phyloP scores from a whole-genome alignment of 2,888 invertebrate genomes.

The Athetis lepigone region DNA sequence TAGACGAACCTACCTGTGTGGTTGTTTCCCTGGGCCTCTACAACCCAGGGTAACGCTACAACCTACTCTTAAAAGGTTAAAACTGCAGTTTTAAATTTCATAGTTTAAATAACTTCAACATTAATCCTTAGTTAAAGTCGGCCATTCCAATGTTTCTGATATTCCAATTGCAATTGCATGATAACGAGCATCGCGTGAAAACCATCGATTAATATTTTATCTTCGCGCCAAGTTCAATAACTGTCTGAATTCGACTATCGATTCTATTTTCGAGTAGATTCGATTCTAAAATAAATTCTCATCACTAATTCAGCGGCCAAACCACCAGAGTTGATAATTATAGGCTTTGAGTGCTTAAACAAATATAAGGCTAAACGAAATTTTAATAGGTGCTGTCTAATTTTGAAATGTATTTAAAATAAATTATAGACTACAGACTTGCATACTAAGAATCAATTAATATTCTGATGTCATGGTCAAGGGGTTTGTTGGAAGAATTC shows the following conservation, averaged over 20 bases:
- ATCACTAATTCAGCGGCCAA: constrained; percentile 43
- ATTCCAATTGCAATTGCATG: constrained; percentile 34
- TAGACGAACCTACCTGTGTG: no score
- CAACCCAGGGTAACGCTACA: no score
- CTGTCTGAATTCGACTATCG: constrained; percentile 14
- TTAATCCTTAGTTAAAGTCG: neutral
- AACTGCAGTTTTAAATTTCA: neutral
- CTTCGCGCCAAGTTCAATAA: constrained; percentile 27
- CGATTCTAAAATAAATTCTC: constrained; percentile 28
- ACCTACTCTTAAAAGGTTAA: neutral
- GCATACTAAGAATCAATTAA: constrained; percentile 54
- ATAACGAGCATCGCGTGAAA: constrained; percentile 41
- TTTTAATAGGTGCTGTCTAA: constrained; percentile 60
- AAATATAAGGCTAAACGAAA: constrained; percentile 69
- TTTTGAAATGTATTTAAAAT: constrained; percentile 55
- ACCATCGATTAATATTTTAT: constrained; percentile 34
- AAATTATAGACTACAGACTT: constrained; percentile 55
- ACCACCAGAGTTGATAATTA: constrained; percentile 81
- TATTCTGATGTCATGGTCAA: constrained; percentile 25
- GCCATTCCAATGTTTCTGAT: constrained; percentile 3
- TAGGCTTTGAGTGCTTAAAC: constrained; percentile 72
- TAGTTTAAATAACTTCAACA: constrained; percentile 2
- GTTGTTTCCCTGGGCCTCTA: no score
- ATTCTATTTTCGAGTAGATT: constrained; percentile 18
- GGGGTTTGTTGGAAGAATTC: constrained; percentile 22